Percentiles rank a stretch among this genome's conserved stretches.
These are phyloP conservation scores for Temnothorax nylanderi DNA, from an alignment of 1,140 invertebrate species.

Conservation along the genomic window DNA sequence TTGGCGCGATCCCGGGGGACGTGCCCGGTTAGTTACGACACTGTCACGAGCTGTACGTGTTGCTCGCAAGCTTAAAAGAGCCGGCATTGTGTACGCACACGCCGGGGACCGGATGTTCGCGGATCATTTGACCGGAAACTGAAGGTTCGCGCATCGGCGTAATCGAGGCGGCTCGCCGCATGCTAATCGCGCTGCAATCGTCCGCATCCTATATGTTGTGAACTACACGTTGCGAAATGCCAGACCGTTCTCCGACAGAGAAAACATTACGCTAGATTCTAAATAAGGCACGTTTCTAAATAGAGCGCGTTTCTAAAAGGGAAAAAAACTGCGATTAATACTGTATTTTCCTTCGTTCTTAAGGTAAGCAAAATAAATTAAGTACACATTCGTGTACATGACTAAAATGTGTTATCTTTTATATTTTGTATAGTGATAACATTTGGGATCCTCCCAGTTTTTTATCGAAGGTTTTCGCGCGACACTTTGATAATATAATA, in stretches of 20 bases:
- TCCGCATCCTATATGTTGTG: conserved; percentile 73
- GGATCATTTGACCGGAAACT: conserved; percentile 83
- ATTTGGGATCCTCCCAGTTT: background rate
- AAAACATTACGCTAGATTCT: background rate
- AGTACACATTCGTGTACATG: background rate
- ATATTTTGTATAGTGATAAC: background rate
- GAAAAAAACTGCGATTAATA: background rate
- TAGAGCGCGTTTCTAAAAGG: background rate
- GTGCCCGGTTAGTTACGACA: conserved; percentile 28
- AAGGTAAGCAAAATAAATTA: background rate
- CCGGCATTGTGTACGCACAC: conserved; percentile 62
- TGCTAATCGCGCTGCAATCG: conserved; percentile 76
- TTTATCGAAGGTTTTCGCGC: background rate
- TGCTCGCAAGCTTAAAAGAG: conserved; percentile 37
- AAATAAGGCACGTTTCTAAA: background rate
- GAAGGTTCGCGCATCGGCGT: conserved; percentile 80
- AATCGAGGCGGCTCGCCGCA: conserved; percentile 73
- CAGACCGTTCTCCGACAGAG: background rate
- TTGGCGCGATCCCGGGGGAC: conserved; percentile 14
- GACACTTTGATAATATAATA: background rate
- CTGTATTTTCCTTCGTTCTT: background rate
- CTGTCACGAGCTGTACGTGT: conserved; percentile 14
- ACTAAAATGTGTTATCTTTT: background rate
- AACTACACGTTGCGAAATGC: conserved; percentile 56
- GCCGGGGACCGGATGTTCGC: conserved; percentile 78